phyloP scores from a whole-genome alignment of 2,888 invertebrate genomes.

The Hylaea fasciaria region DNA sequence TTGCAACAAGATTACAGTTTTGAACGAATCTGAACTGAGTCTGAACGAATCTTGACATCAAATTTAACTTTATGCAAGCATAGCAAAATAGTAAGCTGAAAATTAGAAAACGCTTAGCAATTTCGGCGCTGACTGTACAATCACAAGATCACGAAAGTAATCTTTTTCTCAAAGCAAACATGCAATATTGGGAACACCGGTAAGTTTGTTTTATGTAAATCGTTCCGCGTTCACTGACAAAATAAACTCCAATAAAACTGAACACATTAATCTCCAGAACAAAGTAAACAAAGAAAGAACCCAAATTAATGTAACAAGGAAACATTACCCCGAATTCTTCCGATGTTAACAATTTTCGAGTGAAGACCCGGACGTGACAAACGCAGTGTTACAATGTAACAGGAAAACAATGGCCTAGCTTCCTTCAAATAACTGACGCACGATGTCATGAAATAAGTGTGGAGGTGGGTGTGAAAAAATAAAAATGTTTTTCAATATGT shows the following conservation, averaged over 20 bases:
- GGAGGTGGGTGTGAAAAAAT: no score
- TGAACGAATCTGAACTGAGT: no score
- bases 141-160: background rate
- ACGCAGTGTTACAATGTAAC: conserved; percentile 36
- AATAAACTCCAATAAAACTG: conserved; percentile 30
- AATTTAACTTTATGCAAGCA: no score
- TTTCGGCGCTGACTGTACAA: no score
- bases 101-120: no score
- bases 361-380: conserved; percentile 49
- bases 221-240: conserved; percentile 10
- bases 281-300: conserved; percentile 29
- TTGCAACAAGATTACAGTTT: no score
- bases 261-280: conserved; percentile 23
- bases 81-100: no score
- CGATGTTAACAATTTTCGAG: conserved; percentile 35
- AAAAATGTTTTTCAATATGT: no score
- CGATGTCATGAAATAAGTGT: background rate
- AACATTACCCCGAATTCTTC: conserved; percentile 34
- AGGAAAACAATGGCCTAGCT: conserved; percentile 19
- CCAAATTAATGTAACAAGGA: conserved; percentile 45
- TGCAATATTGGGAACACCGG: conserved; percentile 3
- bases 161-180: background rate
- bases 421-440: conserved; percentile 2
- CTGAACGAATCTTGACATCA: no score
- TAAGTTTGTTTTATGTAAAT: conserved; percentile 16